Percentiles rank a stretch among this genome's conserved stretches.
These are phyloP conservation scores for Trachelus stipa DNA, from an alignment of 2,888 invertebrate species.

Conservation along the genomic window DNA sequence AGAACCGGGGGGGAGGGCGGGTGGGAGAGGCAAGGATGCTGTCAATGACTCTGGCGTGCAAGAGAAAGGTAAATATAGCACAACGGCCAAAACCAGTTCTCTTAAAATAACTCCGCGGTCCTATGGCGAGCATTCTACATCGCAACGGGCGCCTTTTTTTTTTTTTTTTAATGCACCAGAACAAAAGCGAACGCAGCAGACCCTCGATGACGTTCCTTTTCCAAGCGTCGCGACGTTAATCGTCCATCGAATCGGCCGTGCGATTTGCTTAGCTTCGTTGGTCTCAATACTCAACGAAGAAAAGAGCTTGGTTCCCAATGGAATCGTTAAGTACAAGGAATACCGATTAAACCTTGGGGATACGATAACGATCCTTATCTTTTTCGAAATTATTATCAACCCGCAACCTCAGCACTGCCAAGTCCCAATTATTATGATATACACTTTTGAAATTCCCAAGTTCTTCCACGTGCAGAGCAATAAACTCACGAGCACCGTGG, in stretches of 20 bases:
- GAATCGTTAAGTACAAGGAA: neutral
- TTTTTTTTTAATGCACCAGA: slow-evolving; percentile 41
- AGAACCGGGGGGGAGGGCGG: neutral
- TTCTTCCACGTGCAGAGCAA: neutral
- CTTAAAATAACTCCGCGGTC: slow-evolving; percentile 61
- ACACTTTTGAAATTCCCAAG: no score
- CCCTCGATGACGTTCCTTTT: neutral
- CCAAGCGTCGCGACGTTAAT: neutral
- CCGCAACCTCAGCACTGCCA: neutral
- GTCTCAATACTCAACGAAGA: neutral
- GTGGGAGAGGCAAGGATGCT: slow-evolving; percentile 29
- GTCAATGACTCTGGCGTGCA: slow-evolving; percentile 56
- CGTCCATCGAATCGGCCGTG: neutral
- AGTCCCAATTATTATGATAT: no score
- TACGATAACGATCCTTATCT: neutral
- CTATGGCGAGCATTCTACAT: slow-evolving; percentile 52
- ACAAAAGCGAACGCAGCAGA: slow-evolving; percentile 16
- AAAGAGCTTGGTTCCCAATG: neutral
- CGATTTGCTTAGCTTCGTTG: neutral
- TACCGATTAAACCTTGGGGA: neutral
- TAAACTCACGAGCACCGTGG: neutral
- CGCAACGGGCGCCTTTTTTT: slow-evolving; percentile 46
- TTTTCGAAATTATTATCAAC: neutral
- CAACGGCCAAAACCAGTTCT: slow-evolving; percentile 60
- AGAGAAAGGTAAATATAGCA: slow-evolving; percentile 62